Evolutionary conservation across 1,140 invertebrate genomes (phyloP), one percentile per base, ranked within the genome.

Genomic region (Macrostomum lignano): DNA sequence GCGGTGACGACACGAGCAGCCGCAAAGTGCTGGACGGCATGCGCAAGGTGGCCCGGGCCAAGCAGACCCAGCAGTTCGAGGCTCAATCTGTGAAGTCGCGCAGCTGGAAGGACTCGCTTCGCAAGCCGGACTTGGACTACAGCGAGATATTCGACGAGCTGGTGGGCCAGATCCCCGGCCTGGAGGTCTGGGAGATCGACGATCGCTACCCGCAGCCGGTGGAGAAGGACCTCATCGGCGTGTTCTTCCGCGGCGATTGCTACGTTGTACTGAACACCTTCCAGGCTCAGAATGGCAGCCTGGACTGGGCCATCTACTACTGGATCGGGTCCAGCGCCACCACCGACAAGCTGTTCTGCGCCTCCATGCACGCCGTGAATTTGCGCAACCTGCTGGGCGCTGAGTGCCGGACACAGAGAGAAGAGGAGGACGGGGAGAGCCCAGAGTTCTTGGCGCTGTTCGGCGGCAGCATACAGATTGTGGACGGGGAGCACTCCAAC

Each of bases 171-270:
- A 25, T 9, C 3, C 3, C 25, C 3, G 34, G 34, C 4, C n/a
- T 36, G n/a, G 26, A 30, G 13, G 19, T 36, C 7, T 36, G 23
- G 24, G 34, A 36, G 9, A 36, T 36, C 6, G 26, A 36, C 22
- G 34, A 36, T 32, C 60, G 67, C 3, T 68, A 29, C 7, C 20
- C 38, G 4, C 25, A 7, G 17, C 24, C 14, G 26, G 17, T 36
- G 24, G 26, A 2, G 1, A 24, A 14, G 24, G 30, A 42, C 17
- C 36, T 76, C 1, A 72, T 88, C 60, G 88, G 91, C 5, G 91
- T 93, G 58, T 96, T 98, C 58, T 98, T 93, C 50, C 82, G 94
- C 61, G 88, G 77, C 10, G 91, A 98, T 56, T 96, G 86, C 58
- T 98, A 98, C 49, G 93, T 98, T 43, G 66, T 98, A 34, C 57